phyloP scores from a whole-genome alignment of 2,113 vertebrate species.

The Hippocampus guttulatus region DNA sequence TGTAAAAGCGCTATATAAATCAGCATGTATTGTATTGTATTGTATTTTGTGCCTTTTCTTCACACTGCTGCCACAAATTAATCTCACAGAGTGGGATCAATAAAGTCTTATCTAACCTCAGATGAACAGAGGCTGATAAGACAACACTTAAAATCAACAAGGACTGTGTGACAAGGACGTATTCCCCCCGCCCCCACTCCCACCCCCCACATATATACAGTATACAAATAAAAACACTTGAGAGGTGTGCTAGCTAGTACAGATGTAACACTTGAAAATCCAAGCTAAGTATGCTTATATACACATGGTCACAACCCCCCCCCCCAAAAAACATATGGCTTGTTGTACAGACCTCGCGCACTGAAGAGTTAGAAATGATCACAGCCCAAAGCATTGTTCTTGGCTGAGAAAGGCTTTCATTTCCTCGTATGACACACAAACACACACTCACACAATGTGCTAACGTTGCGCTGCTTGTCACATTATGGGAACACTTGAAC shows the following conservation, averaged over 20 bases:
- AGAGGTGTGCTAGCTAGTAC: not conserved
- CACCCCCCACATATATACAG: not conserved
- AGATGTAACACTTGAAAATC: not conserved
- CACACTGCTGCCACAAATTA: not conserved
- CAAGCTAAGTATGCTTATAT: not conserved
- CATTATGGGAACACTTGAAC: conserved; percentile 47
- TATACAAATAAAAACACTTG: not conserved
- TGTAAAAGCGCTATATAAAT: too few relatives aligned
- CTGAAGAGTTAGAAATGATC: conserved; percentile 48
- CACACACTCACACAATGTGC: conserved; percentile 13
- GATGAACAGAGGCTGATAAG: conserved; percentile 27
- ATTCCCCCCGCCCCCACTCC: not conserved
- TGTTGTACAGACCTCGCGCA: not conserved
- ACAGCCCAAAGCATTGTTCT: conserved; percentile 55
- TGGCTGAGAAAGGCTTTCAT: conserved; percentile 49
- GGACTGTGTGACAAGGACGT: not conserved
- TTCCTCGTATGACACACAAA: conserved; percentile 37
- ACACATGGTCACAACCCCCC: not conserved
- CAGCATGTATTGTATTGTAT: too few relatives aligned
- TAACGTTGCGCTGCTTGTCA: conserved; percentile 26
- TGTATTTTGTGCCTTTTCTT: not conserved
- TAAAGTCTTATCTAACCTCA: conserved; percentile 2
- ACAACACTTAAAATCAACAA: not conserved
- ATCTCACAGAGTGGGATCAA: not conserved
- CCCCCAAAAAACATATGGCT: conserved; percentile 5